These are phyloP conservation scores for Salvelinus fontinalis DNA, from an alignment of 2,113 vertebrate species.

Conservation along the genomic window DNA sequence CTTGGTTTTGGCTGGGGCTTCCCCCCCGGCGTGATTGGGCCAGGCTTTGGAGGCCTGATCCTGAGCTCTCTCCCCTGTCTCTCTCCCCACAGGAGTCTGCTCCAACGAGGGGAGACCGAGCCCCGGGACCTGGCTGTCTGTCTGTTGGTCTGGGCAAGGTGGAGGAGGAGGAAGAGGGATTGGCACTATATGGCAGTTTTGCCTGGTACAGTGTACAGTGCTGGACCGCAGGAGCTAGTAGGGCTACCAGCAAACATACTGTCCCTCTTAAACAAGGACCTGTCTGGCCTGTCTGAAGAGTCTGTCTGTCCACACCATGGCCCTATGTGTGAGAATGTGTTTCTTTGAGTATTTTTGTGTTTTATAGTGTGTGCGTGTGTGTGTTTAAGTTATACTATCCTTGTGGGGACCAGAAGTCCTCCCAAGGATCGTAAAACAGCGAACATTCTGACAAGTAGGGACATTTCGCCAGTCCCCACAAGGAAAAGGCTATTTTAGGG, in stretches of 20 bases:
- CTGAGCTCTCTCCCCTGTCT: constrained; percentile 25
- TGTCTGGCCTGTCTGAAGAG: not conserved
- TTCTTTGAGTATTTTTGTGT: not conserved
- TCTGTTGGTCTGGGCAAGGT: constrained; percentile 26
- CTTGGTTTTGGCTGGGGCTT: constrained; percentile 30
- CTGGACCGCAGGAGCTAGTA: constrained; percentile 45
- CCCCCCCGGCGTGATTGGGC: constrained; percentile 1
- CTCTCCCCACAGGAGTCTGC: constrained; percentile 26
- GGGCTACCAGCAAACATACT: constrained; percentile 31
- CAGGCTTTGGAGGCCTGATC: constrained; percentile 13
- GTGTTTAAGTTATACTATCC: too few relatives aligned
- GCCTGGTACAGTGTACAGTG: constrained; percentile 32
- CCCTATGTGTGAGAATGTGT: not conserved
- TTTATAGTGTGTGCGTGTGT: too few relatives aligned
- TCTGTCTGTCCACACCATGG: not conserved
- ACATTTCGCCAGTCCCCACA: too few relatives aligned
- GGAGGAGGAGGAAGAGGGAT: constrained; percentile 24
- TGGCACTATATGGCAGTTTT: constrained; percentile 26
- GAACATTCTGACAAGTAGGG: too few relatives aligned
- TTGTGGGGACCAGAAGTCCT: too few relatives aligned
- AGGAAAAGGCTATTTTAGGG: too few relatives aligned
- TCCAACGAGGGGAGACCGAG: constrained; percentile 16
- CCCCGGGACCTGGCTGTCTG: constrained; percentile 17
- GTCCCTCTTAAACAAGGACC: not conserved
- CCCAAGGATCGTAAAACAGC: too few relatives aligned